Evolutionary conservation across 2,888 invertebrate species (phyloP).

Genomic region (Synergus laeviventris): DNA sequence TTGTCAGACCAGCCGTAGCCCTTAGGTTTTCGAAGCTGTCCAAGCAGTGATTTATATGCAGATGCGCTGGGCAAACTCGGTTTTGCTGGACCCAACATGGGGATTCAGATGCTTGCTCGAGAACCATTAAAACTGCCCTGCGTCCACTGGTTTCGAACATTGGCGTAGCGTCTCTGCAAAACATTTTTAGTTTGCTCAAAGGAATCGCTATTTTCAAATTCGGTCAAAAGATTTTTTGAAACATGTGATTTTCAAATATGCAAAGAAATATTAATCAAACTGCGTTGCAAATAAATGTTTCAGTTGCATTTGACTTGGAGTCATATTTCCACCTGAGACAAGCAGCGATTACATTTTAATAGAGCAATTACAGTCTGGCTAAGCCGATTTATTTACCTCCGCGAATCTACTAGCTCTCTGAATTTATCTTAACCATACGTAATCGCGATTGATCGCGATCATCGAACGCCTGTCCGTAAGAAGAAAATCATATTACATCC

Average conservation of each 20-base stretch:
- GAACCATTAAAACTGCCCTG: constrained; percentile 16
- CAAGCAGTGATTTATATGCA: constrained; percentile 72
- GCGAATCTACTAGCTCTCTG: neutral
- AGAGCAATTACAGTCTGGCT: neutral
- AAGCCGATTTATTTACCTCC: neutral
- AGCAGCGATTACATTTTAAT: neutral
- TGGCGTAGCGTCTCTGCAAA: neutral
- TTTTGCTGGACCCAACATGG: constrained; percentile 31
- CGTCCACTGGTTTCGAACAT: neutral
- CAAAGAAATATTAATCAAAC: no score
- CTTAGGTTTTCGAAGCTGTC: constrained; percentile 56
- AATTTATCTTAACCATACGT: neutral
- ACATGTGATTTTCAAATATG: no score
- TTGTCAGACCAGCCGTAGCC: constrained; percentile 15
- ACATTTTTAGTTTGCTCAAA: neutral
- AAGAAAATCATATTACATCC: neutral
- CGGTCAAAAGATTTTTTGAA: no score
- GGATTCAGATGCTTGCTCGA: constrained; percentile 43
- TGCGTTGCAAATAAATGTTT: no score
- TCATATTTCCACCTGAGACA: neutral
- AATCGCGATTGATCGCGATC: constrained; percentile 3
- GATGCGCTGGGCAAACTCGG: constrained; percentile 59
- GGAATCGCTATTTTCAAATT: neutral
- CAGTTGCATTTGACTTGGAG: no score
- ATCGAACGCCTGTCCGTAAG: neutral